phyloP scores from a whole-genome alignment of 23 tunicate species.

The Aplidium turbinatum region DNA sequence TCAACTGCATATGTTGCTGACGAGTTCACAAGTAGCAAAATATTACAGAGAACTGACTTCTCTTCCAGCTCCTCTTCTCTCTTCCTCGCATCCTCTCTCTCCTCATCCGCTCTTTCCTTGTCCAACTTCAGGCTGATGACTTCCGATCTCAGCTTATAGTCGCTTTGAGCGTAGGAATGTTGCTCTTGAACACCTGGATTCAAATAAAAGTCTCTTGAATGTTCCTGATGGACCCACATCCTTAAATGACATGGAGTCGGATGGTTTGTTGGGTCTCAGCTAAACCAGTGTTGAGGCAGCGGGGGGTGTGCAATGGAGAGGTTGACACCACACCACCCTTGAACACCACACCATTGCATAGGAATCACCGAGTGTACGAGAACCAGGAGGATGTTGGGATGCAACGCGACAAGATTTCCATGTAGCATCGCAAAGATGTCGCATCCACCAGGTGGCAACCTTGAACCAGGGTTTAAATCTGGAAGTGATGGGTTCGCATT shows the following conservation, averaged over 20 bases:
- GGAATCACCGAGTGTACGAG: too few relatives aligned
- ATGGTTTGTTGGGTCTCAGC: background rate
- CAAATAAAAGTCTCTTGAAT: slow-evolving; percentile 4
- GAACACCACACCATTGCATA: too few relatives aligned
- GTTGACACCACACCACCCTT: too few relatives aligned
- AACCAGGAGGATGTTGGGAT: too few relatives aligned
- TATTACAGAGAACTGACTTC: too few relatives aligned
- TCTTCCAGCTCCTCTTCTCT: slow-evolving; percentile 31
- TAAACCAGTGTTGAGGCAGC: background rate
- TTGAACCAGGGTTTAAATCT: background rate
- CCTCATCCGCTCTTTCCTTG: slow-evolving; percentile 51
- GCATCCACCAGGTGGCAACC: background rate
- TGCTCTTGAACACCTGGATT: too few relatives aligned
- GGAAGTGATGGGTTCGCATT: too few relatives aligned
- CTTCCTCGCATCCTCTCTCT: background rate
- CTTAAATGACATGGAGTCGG: too few relatives aligned
- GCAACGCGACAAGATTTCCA: too few relatives aligned
- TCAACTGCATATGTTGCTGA: background rate
- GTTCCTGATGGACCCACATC: background rate
- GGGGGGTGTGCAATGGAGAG: too few relatives aligned
- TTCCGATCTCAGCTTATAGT: slow-evolving; percentile 53
- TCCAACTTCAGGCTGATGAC: slow-evolving; percentile 39
- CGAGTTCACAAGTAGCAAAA: background rate
- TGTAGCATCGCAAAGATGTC: too few relatives aligned
- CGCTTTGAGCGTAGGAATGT: slow-evolving; percentile 35